phyloP scores from a whole-genome alignment of 2,797 vertebrate species.

The Hippocampus kuda region DNA sequence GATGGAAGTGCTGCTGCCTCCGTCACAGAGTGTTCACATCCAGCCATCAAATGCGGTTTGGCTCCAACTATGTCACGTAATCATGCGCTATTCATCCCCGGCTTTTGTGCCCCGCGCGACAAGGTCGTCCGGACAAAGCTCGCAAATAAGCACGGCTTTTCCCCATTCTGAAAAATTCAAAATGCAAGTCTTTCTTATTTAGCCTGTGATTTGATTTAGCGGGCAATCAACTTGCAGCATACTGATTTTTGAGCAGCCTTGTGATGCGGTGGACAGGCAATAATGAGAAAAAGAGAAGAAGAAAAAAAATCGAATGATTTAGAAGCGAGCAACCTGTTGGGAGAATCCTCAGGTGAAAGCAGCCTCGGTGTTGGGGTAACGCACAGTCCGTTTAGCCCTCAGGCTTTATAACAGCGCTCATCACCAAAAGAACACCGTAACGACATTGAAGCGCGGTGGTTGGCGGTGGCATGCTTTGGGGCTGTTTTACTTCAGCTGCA shows the following conservation, averaged over 20 bases:
- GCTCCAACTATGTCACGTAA: constrained; percentile 9
- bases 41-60: neutral
- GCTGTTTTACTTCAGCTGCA: too few species aligned
- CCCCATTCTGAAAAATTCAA: neutral
- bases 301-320: neutral
- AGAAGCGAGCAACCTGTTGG: neutral
- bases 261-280: neutral
- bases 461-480: too few species aligned
- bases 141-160: constrained; percentile 4
- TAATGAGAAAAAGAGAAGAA: neutral
- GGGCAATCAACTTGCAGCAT: neutral
- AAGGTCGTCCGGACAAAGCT: constrained; percentile 9
- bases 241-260: neutral
- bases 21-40: neutral
- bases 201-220: neutral
- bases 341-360: neutral
- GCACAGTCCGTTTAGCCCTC: too few species aligned
- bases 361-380: neutral
- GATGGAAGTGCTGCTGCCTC: neutral
- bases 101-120: constrained; percentile 21
- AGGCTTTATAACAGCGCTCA: too few species aligned
- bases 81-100: constrained; percentile 26
- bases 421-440: too few species aligned
- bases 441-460: too few species aligned
- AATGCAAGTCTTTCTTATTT: constrained; percentile 6